Evolutionary conservation across 2,113 vertebrate species (phyloP), one percentile per base, ranked within the genome.

Genomic region (Tricholaema leucomelas): DNA sequence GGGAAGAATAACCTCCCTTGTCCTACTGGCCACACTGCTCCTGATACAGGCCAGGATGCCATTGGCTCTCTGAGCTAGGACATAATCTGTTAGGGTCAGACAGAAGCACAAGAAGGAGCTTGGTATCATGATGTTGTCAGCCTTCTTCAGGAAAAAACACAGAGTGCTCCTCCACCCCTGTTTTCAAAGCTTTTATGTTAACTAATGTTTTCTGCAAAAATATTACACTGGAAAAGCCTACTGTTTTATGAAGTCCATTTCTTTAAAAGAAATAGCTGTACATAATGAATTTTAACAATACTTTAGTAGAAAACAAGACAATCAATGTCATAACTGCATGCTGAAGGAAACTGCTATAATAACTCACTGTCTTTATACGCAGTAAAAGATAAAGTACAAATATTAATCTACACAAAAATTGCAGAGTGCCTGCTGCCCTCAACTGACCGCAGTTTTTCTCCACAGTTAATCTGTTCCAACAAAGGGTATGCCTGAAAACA

Each of bases 311-410:
- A 90, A 94, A 81, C 44, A 84, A 81, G 24, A 20, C 84, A 91
- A 59, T 66, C 61, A 38, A 35, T 67, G 48, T 17, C 13, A 3
- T 67, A 79, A 72, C 42, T 78, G 38, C 21, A 56, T 2, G 2
- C 18, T 84, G 30, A 78, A 77, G 54, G 48, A 67, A 95, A 81
- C 0, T 0, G 10, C 44, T 78, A 6, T 58, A 75, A 72, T 73
- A 56, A 56, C 56, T 88, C 23, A 75, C 27, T 30, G 31, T 35
- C 19, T 38, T 81, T 69, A 35, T 52, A 42, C 36, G 10, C 60
- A 64, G 69, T 35, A 74, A 64, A 94, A 91, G 67, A 77, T 71
- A 81, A 93, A 76, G 23, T 23, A 78, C n/a, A 27, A 72, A 40
- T 80, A 92, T 58, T 94, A 82, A 77, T 87, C 82, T 64, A 70